Conservation (phyloP, 2,797 vertebrate species). For the Melanotaenia nigrans region DNA sequence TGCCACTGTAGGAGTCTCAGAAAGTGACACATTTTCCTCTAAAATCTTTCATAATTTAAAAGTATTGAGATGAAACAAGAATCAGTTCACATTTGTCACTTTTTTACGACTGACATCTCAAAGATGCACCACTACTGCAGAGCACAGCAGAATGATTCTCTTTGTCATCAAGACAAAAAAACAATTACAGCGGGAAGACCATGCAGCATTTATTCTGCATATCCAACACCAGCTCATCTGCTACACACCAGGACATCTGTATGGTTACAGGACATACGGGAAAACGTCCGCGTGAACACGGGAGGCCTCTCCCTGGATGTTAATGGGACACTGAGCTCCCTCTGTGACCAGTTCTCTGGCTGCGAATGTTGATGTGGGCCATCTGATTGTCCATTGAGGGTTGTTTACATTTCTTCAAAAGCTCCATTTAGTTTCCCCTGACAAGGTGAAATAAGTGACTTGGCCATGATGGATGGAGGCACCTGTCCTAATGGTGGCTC, state of each 20-base stretch:
- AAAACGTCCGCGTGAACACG: conserved; percentile 28
- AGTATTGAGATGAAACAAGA: conserved; percentile 34
- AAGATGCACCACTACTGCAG: background rate
- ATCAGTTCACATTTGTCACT: conserved; percentile 4
- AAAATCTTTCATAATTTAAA: conserved; percentile 45
- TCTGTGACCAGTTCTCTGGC: conserved; percentile 33
- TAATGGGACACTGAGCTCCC: conserved; percentile 51
- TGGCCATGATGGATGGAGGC: conserved; percentile 98
- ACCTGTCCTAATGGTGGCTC: conserved; percentile 99
- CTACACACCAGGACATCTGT: conserved; percentile 12
- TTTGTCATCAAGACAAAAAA: conserved; percentile 36
- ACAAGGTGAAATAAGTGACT: conserved; percentile 99
- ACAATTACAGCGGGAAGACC: conserved; percentile 43
- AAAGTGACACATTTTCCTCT: conserved; percentile 33
- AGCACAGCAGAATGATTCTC: background rate
- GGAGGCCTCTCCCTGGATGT: conserved; percentile 43
- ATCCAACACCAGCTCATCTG: conserved; percentile 8
- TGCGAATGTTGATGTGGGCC: conserved; percentile 57
- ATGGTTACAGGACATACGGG: conserved; percentile 48
- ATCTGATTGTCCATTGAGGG: conserved; percentile 96
- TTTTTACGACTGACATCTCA: background rate
- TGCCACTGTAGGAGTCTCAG: conserved; percentile 35
- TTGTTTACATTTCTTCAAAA: conserved; percentile 99
- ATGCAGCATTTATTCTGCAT: conserved; percentile 19
- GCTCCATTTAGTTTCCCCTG: conserved; percentile 97